phyloP scores from a whole-genome alignment of 2,113 vertebrate genomes.

The Craseonycteris thonglongyai region DNA sequence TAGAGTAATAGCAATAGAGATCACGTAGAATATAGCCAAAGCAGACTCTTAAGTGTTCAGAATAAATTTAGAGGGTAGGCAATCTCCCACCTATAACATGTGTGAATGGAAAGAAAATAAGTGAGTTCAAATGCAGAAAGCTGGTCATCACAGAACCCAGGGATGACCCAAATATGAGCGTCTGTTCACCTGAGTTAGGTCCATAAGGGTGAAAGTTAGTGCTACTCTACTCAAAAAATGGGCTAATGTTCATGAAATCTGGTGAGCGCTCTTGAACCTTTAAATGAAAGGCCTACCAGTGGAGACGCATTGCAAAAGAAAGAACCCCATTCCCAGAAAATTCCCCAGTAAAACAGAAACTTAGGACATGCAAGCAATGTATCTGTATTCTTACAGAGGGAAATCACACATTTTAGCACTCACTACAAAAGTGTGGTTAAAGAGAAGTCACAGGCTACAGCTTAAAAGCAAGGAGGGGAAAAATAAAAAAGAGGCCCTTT shows the following conservation, averaged over 20 bases:
- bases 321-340: slow-evolving; percentile 78
- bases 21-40: not conserved
- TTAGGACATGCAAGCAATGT: slow-evolving; percentile 87
- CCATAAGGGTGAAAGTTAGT: slow-evolving; percentile 63
- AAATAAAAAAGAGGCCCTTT: slow-evolving; percentile 79
- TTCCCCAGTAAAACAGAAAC: slow-evolving; percentile 74
- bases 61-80: not conserved
- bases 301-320: slow-evolving; percentile 81
- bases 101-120: not conserved
- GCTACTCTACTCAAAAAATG: slow-evolving; percentile 40
- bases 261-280: slow-evolving; percentile 37
- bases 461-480: slow-evolving; percentile 81
- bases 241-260: slow-evolving; percentile 58
- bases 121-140: not conserved
- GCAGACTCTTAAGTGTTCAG: not conserved
- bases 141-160: not conserved
- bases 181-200: slow-evolving; percentile 58
- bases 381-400: slow-evolving; percentile 82
- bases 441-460: slow-evolving; percentile 89
- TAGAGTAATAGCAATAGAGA: not conserved
- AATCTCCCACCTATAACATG: not conserved
- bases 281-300: slow-evolving; percentile 77
- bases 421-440: slow-evolving; percentile 89
- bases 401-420: slow-evolving; percentile 89
- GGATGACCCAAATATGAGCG: not conserved